Percentiles rank a stretch among this genome's conserved stretches.
Evolutionary conservation across 1,140 invertebrate genomes (phyloP).

Genomic region (Orius insidiosus): DNA sequence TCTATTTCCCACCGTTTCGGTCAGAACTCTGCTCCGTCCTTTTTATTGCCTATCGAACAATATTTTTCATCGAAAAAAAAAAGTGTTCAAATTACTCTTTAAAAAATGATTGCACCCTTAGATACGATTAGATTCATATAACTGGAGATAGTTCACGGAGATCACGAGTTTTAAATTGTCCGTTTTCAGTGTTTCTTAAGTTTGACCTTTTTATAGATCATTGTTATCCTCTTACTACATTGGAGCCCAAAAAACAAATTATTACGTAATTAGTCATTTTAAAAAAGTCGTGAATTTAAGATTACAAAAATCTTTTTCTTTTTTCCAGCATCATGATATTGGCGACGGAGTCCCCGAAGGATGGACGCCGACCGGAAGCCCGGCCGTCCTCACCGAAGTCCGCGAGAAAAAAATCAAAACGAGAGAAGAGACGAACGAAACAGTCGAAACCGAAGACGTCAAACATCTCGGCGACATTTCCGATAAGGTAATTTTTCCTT

Average conservation of each 20-base stretch:
- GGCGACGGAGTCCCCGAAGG: conserved; percentile 25
- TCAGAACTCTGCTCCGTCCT: too few relatives aligned
- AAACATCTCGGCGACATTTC: conserved; percentile 64
- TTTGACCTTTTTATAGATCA: background rate
- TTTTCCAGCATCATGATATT: conserved; percentile 25
- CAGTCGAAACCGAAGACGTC: conserved; percentile 62
- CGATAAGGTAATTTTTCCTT: conserved; percentile 46
- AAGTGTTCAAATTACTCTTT: too few relatives aligned
- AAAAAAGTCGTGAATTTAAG: background rate
- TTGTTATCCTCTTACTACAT: background rate
- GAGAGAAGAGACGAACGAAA: conserved; percentile 63
- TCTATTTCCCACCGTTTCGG: too few relatives aligned
- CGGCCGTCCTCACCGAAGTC: conserved; percentile 59
- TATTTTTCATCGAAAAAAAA: too few relatives aligned
- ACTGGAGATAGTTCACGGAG: too few relatives aligned
- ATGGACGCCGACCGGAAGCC: conserved; percentile 40
- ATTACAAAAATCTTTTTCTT: too few relatives aligned
- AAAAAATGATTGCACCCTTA: too few relatives aligned
- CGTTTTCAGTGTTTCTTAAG: background rate
- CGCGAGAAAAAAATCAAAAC: conserved; percentile 61
- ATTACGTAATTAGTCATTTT: background rate
- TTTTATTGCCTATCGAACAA: too few relatives aligned
- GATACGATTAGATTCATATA: too few relatives aligned
- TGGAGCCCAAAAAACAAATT: background rate
- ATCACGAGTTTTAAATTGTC: background rate